Base-by-base conservation (phyloP, 2,888 invertebrate genomes). In the Ceratothoa steindachneri region DNA sequence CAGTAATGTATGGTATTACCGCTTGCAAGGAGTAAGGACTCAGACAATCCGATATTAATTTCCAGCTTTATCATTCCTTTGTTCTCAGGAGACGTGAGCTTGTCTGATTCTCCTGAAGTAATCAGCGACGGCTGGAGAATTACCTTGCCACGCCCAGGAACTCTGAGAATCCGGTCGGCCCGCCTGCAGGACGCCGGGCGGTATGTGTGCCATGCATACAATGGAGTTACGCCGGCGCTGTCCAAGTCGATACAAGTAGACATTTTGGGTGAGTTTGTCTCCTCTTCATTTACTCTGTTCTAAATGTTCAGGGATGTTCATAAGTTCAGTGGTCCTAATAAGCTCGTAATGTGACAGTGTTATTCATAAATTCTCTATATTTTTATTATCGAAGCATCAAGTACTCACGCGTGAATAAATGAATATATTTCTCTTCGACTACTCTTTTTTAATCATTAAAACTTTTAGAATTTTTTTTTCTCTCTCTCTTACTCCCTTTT, bases 211-310 rank as follows among this genome's bases (percentile, higher is more conserved):
- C 67, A 67, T 27, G 79, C 76, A 1, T 66, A 75, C 9, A 79
- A 79, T 41, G 74, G 74, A 2, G 73, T 79, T 29, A 65, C 55
- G 1, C 76, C 79, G 1, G 52, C 70, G 28, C 41, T 79, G 28
- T 66, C 74, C 24, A 79, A 79, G 52, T 73, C 72, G 27, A 70
- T 79, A 9, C 30, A 71, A 15, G 72, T 79, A 31, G 52, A 73
- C 12, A 75, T 79, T n/a, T 70, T 75, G 5, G 79, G 79, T 78
- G 22, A 22, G 72, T 74, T 29, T n/a, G n/a, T n/a, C n/a, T n/a
- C n/a, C n/a, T n/a, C n/a, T n/a, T n/a, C n/a, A n/a, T 3, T 22
- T n/a, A 1, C 2, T 1, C 3, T 0, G 0, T 0, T 15, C 0
- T 0, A 1, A 2, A 1, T 64, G 0, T 3, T 1, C 1, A 1